Base-by-base conservation (phyloP, 2,888 invertebrate species). In the Disparrhopalites patrizii region DNA sequence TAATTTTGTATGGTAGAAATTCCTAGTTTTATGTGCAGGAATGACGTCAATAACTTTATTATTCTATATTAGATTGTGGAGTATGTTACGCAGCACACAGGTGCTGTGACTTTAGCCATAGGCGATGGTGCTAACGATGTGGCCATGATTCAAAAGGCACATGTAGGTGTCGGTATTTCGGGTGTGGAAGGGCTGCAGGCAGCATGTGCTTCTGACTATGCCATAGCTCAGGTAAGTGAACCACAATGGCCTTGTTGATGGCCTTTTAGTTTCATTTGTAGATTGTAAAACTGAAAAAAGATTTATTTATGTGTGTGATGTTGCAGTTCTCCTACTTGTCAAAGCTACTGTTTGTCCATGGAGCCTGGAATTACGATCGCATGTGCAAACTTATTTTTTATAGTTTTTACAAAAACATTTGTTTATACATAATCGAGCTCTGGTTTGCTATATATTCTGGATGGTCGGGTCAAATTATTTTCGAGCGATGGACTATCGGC, bases 361-460 rank as follows among this genome's bases (percentile, higher is more conserved):
- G 99, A 64, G 92, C 98, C 18, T 99, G 98, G 98, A 98, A 96
- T 82, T 97, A 98, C 82, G 91, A 91, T 67, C 86, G 99, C 76
- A 91, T 98, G 84, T 95, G 94, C 82, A 98, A 97, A 82, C 85
- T 99, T 64, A 97, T 99, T 78, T 85, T 99, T 68, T 99, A 98
- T 83, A 97, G 95, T 77, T 99, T 99, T 83, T 98, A 99, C 84
- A 99, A 99, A 82, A 99, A 99, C 82, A 97, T 99, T 78, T 98
- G 98, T 79, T 85, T 99, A 25, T 99, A 99, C 81, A 94, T 99
- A 73, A 98, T 99, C 78, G 98, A 99, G 83, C 84, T 98, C 67
- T 98, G 97, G 97, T 99, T 97, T 82, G 98, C 98, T 54, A 90
- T 97, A 76, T 90, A 93, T 79, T 95, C 94, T 65, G 97, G 95